Evolutionary conservation across 1,140 invertebrate genomes (phyloP), one percentile per base, ranked within the genome.

Genomic region (Aplysia californica): DNA sequence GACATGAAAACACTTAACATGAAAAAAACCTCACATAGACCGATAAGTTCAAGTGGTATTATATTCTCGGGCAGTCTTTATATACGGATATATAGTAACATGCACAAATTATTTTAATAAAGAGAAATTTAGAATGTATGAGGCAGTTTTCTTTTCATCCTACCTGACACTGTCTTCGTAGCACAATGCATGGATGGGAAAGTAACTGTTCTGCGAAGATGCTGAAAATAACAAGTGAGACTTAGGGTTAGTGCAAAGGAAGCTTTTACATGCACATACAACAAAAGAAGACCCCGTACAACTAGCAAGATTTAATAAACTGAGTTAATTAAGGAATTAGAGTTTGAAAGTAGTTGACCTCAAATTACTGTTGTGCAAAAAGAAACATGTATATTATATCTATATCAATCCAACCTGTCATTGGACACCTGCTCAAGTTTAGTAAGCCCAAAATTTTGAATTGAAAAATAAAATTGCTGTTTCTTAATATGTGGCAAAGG

Each of bases 81-180:
- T 38, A n/a, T n/a, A n/a, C n/a, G n/a, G n/a, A n/a, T n/a, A n/a
- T n/a, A n/a, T n/a, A n/a, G n/a, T n/a, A n/a, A n/a, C n/a, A n/a
- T n/a, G n/a, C n/a, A n/a, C n/a, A n/a, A n/a, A n/a, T 56, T 15
- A 26, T n/a, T 15, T 21, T 1, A 31, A 55, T 3, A 55, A 61
- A 50, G 10, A 67, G 2, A 61, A 29, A 5, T 36, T 6, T 35
- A 65, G 56, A n/a, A 61, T 18, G 23, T 21, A 75, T 4, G 61
- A 3, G 36, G 1, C 56, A 59, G 35, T 26, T 31, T 23, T 75
- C 20, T 15, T 39, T 36, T 21, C 56, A 67, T 81, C 78, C 83
- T 88, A 96, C 95, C 92, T 98, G 97, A 89, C 97, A 98, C 90
- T 98, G 96, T 83, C 96, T 92, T 80, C 96, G 90, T 56, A 98